Base-by-base conservation (phyloP, 1,140 invertebrate species). In the Zophobas morio region DNA sequence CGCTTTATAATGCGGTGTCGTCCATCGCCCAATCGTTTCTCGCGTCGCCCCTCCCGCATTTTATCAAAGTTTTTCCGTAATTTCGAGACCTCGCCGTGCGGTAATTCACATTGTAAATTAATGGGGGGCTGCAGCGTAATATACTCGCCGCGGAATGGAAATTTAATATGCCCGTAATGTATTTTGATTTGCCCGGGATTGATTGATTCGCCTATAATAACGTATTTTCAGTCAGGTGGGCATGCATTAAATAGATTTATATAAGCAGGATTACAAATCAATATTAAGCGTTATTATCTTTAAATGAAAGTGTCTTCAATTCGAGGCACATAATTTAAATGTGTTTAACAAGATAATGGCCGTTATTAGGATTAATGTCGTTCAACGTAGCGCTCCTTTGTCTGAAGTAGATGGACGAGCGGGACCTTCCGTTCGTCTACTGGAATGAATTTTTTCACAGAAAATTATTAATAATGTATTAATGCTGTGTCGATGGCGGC, bases 241-340 rank as follows among this genome's bases (percentile, higher is more conserved):
- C 8, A 34, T 73, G 54, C 71, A 73, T 73, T 73, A 73, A 72
- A 73, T 73, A 73, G 71, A 73, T 73, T 73, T 73, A 73, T 73
- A 73, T 54, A 73, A 72, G 70, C 70, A 72, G 49, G 71, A 73
- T 73, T 73, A 73, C 71, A 73, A 73, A 73, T 73, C 71, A 73
- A 73, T 73, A 73, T 73, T 73, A 73, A 73, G 35, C 54, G 56
- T 54, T 53, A 73, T 73, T 73, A 73, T 73, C 71, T 73, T 73
- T 34, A 72, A 53, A 51, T 72, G 60, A 66, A 66, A 66, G 39
- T 66, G 60, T 66, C 60, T 66, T 66, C 60, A 66, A 66, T 60
- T 60, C 56, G 34, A 60, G 56, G 56, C 56, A 60, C 56, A 60
- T 60, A 60, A 60, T 66, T 66, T 66, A 66, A 66, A 66, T 66